phyloP scores from a whole-genome alignment of 2,113 vertebrate genomes.

The Alouatta palliata region DNA sequence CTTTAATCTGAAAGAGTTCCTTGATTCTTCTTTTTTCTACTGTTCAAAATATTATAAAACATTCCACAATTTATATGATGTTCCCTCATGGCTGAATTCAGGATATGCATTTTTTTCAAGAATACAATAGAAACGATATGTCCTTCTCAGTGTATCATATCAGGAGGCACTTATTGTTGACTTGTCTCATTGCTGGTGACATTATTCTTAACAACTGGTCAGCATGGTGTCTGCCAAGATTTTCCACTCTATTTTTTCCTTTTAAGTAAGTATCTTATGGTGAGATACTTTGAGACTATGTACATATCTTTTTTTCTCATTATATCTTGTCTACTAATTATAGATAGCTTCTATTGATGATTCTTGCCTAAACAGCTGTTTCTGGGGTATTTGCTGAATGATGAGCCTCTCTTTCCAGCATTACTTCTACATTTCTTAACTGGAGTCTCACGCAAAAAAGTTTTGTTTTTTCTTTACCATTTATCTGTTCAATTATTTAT shows the following conservation, averaged over 20 bases:
- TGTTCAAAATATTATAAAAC: not conserved
- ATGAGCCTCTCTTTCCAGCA: not conserved
- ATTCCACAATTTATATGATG: not conserved
- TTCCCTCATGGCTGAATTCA: not conserved
- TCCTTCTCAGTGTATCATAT: not conserved
- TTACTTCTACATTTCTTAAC: not conserved
- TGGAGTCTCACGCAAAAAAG: not conserved
- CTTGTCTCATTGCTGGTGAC: not conserved
- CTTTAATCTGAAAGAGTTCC: not conserved
- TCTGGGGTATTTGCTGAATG: not conserved
- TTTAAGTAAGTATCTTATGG: not conserved
- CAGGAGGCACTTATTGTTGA: not conserved
- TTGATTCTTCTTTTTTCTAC: not conserved
- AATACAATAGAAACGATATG: not conserved
- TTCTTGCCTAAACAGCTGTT: not conserved
- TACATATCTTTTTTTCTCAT: not conserved
- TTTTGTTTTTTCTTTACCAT: not conserved
- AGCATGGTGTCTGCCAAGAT: not conserved
- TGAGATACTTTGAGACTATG: not conserved
- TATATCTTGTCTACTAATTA: not conserved
- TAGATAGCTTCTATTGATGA: not conserved
- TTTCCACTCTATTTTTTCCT: not conserved
- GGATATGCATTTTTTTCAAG: not conserved
- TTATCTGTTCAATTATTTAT: not conserved
- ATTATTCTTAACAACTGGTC: not conserved